These are phyloP conservation scores for Sula dactylatra DNA, from an alignment of 2,113 vertebrate species.

Conservation along the genomic window DNA sequence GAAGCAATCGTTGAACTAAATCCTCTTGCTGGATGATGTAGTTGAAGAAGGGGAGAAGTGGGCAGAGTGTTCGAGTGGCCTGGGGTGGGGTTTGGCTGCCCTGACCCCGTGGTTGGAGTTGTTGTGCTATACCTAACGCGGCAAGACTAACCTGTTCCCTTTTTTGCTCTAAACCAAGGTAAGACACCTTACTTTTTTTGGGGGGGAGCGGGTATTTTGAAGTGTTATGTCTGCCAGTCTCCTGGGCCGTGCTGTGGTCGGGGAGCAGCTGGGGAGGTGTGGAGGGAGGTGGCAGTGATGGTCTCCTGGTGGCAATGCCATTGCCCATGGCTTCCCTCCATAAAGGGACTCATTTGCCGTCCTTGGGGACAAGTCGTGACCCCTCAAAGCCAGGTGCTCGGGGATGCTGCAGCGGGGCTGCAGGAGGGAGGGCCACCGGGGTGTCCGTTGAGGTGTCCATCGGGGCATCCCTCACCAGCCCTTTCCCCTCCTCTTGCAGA, in stretches of 20 bases:
- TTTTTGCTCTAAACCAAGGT: slow-evolving; percentile 46
- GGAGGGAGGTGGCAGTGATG: neutral
- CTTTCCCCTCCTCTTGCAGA: slow-evolving; percentile 76
- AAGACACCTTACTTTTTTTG: neutral
- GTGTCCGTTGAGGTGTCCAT: neutral
- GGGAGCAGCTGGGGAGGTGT: neutral
- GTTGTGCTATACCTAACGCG: neutral
- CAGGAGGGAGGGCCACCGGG: fast-evolving
- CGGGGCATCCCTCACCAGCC: neutral
- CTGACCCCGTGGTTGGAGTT: neutral
- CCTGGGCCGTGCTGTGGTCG: neutral
- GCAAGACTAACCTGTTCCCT: slow-evolving; percentile 49
- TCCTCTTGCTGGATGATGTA: neutral
- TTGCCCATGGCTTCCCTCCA: neutral
- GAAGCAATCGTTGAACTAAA: neutral
- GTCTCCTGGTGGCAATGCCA: fast-evolving
- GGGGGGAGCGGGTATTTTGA: neutral
- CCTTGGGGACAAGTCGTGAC: neutral
- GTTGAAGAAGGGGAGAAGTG: neutral
- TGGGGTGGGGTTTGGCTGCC: neutral
- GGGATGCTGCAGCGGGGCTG: neutral
- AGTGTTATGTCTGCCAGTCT: neutral
- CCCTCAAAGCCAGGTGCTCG: fast-evolving
- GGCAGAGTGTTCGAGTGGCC: neutral
- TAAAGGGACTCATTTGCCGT: neutral